Evolutionary conservation across 2,888 invertebrate species (phyloP).

Genomic region (Leptinotarsa peninsularis): DNA sequence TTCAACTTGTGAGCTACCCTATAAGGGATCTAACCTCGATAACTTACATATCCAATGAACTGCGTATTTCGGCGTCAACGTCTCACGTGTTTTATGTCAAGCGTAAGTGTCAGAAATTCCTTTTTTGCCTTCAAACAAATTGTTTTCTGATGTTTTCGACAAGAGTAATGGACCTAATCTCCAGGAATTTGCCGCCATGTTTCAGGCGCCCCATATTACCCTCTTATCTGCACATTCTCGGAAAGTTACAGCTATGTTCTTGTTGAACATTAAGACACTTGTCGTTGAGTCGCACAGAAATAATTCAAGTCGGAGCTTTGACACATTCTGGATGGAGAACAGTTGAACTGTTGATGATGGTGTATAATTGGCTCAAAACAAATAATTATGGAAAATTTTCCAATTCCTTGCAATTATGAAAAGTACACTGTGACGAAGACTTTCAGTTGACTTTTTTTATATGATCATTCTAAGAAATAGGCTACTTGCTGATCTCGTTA

Average conservation of each 20-base stretch:
- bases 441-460: no score
- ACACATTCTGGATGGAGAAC: no score
- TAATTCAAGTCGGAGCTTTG: not conserved
- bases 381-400: no score
- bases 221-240: conserved; percentile 27
- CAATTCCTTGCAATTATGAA: no score
- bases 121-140: conserved; percentile 48
- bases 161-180: conserved; percentile 47
- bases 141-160: conserved; percentile 48
- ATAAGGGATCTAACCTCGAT: no score
- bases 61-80: conserved; percentile 19
- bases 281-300: not conserved
- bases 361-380: no score
- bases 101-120: conserved; percentile 43
- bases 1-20: no score
- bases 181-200: conserved; percentile 29
- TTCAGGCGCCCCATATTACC: conserved; percentile 27
- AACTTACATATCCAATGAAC: conserved; percentile 8
- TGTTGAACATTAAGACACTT: not conserved
- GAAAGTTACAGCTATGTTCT: conserved; percentile 14
- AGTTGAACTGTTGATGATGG: no score
- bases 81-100: conserved; percentile 40
- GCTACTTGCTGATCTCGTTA: no score
- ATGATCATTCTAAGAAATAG: no score
- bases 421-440: no score